These are phyloP conservation scores for Castor canadensis DNA, from an alignment of 2,113 vertebrate species.

Conservation along the genomic window DNA sequence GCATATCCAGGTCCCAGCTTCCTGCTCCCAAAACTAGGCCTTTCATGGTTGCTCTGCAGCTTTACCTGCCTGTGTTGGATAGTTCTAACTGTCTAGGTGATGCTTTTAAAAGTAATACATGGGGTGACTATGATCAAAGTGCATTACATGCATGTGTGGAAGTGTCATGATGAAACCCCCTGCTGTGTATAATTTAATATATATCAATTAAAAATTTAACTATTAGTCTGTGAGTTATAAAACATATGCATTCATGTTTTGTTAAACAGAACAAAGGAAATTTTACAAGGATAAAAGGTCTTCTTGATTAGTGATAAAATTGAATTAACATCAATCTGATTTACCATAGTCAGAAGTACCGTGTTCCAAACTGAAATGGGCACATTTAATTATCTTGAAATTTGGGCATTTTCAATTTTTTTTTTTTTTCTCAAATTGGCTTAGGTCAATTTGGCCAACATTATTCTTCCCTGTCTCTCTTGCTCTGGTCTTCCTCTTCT, in stretches of 20 bases:
- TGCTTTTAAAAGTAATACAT: neutral
- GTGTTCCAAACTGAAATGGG: neutral
- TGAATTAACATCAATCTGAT: neutral
- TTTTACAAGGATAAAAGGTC: neutral
- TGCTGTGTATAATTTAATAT: too few relatives aligned
- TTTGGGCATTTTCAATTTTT: neutral
- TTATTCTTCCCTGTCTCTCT: neutral
- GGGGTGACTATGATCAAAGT: too few relatives aligned
- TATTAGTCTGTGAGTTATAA: neutral
- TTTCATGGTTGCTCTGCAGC: neutral
- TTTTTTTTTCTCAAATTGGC: neutral
- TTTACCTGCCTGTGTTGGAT: neutral
- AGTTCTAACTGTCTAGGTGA: neutral
- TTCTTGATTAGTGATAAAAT: constrained; percentile 9
- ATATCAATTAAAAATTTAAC: too few relatives aligned
- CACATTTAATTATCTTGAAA: neutral
- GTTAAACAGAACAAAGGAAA: neutral
- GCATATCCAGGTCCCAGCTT: neutral
- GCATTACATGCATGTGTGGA: too few relatives aligned
- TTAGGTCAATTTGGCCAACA: neutral
- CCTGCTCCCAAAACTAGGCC: neutral
- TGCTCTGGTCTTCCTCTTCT: neutral
- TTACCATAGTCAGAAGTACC: neutral
- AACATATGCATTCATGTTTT: neutral
- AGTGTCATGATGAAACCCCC: too few relatives aligned